phyloP scores from a whole-genome alignment of 2,888 invertebrate genomes.

The Sphaerophoria rueppellii region DNA sequence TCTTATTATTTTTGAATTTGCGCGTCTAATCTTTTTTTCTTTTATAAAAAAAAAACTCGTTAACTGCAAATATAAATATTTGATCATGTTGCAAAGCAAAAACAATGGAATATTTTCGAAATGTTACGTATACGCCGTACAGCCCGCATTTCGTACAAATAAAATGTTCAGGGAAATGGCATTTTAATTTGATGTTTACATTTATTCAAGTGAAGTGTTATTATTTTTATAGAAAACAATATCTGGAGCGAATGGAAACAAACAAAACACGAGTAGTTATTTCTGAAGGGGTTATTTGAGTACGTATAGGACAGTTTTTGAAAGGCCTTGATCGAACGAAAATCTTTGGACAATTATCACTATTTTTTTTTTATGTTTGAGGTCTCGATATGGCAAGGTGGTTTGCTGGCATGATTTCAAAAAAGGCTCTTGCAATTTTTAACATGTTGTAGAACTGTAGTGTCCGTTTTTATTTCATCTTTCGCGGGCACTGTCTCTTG shows the following conservation, averaged over 20 bases:
- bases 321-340: not conserved
- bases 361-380: too few species aligned
- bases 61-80: slow-evolving; percentile 14
- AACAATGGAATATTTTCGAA: slow-evolving; percentile 19
- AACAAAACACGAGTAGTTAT: slow-evolving; percentile 5
- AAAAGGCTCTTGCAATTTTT: too few species aligned
- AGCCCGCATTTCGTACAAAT: not conserved
- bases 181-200: slow-evolving; percentile 35
- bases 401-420: too few species aligned
- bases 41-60: not conserved
- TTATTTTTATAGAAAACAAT: slow-evolving; percentile 15
- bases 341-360: too few species aligned
- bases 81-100: slow-evolving; percentile 19
- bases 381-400: too few species aligned
- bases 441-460: too few species aligned
- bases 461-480: too few species aligned
- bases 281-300: not conserved
- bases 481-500: too few species aligned
- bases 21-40: slow-evolving; percentile 9
- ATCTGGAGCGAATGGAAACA: slow-evolving; percentile 7
- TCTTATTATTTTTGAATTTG: not conserved
- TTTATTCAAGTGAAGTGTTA: slow-evolving; percentile 55
- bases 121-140: not conserved
- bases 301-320: not conserved
- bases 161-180: not conserved